These are phyloP conservation scores for Trochalopteron elliotii DNA, from an alignment of 2,113 vertebrate genomes.

Conservation along the genomic window DNA sequence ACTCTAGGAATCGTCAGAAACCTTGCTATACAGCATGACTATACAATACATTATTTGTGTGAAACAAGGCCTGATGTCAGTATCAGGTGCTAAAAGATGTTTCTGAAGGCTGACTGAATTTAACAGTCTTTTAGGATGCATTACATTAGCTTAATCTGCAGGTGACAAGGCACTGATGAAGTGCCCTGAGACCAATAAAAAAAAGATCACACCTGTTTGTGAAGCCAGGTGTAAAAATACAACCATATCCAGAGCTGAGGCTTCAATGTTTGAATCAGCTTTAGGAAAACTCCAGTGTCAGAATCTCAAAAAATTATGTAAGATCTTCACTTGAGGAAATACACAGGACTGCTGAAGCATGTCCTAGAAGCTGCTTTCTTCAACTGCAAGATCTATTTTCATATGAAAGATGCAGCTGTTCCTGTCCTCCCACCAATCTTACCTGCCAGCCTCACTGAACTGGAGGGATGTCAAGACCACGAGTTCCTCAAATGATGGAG, in stretches of 20 bases:
- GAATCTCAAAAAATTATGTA: background rate
- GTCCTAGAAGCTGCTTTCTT: background rate
- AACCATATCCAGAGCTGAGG: background rate
- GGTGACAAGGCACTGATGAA: conserved; percentile 7
- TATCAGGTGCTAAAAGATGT: conserved; percentile 13
- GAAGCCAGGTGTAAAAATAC: background rate
- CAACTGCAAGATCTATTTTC: background rate
- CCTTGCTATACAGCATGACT: background rate
- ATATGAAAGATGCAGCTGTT: background rate
- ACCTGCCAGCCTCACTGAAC: background rate
- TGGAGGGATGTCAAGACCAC: background rate
- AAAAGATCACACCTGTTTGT: background rate
- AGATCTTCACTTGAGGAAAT: background rate
- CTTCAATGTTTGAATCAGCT: background rate
- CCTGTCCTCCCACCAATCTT: background rate
- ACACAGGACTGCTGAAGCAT: background rate
- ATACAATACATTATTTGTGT: rapidly evolving
- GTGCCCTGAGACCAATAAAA: background rate
- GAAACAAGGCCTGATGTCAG: background rate
- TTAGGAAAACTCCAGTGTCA: background rate
- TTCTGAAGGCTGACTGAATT: background rate
- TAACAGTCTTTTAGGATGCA: background rate
- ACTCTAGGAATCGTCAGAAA: background rate
- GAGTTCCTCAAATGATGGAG: background rate
- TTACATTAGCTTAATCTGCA: conserved; percentile 8